Conservation (phyloP, 1,140 invertebrate genomes). For the Anastrepha ludens region DNA sequence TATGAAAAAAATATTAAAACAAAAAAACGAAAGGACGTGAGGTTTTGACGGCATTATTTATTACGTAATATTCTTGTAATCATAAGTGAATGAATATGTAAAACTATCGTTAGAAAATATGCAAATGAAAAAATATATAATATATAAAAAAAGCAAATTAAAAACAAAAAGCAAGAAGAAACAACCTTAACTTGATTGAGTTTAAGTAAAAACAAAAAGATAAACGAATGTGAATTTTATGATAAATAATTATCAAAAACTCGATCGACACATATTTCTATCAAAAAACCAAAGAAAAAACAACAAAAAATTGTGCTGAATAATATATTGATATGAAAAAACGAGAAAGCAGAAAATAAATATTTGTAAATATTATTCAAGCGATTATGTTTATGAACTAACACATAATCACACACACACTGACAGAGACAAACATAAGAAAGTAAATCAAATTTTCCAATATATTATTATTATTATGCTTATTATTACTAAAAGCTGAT, state of each 20-base stretch:
- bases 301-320: neutral
- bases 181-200: neutral
- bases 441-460: neutral
- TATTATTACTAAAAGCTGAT: no score
- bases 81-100: constrained; percentile 28
- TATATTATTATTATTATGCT: constrained; percentile 1
- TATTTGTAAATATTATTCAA: constrained; percentile 55
- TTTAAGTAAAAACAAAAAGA: neutral
- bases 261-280: constrained; percentile 12
- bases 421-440: neutral
- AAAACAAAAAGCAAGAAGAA: neutral
- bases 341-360: neutral
- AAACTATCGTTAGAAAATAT: constrained; percentile 33
- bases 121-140: constrained; percentile 4
- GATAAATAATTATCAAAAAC: constrained; percentile 38
- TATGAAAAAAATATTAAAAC: constrained; percentile 62
- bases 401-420: neutral
- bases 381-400: neutral
- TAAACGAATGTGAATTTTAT: constrained; percentile 1
- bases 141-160: constrained; percentile 3
- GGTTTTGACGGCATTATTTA: constrained; percentile 36
- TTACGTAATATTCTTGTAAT: constrained; percentile 41
- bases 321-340: neutral
- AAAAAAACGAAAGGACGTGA: neutral
- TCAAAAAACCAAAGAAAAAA: neutral